Evolutionary conservation across 2,113 vertebrate species (phyloP), one percentile per base, ranked within the genome.

Genomic region (Xiphorhynchus elegans): DNA sequence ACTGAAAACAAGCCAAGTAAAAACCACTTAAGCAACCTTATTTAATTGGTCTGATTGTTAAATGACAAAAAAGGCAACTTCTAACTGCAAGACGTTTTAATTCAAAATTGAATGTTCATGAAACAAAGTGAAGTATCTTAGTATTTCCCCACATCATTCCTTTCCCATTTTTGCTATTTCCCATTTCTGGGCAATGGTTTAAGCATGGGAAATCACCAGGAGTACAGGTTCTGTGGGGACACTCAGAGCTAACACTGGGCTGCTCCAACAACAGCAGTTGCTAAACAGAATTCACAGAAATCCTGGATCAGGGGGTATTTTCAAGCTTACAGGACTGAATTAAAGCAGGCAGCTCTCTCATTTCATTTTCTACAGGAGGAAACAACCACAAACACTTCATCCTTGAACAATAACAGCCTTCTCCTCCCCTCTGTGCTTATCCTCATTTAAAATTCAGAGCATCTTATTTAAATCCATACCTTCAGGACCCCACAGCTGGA

Each of bases 61-160:
- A 31, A 29, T 13, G 17, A 33, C 40, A 2, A 33, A 52, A 2
- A 21, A 80, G 26, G 8, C n/a, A 81, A 58, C 11, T 2, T 33
- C 19, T n/a, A 23, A 3, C 7, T 24, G 12, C 17, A 25, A 72
- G 10, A 39, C 1, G 37, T 0, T 47, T 53, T 3, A 37, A 10
- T 39, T 52, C 33, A 56, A 25, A 73, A 44, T 1, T 16, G 14
- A 16, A 50, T 6, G 14, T 29, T 76, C 23, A 3, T 5, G 4
- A 63, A 67, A 55, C 5, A 4, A 83, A 53, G 63, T 3, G 6
- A 52, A 79, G 1, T 13, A 53, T 35, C 66, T 46, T 9, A 44
- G 7, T 37, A 0, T 67, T 84, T 81, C 2, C 2, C 26, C 49
- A 52, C 21, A 24, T 12, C 4, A 50, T 17, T 81, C 31, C 49